These are phyloP conservation scores for Atlantisia rogersi DNA, from an alignment of 2,113 vertebrate genomes.

Conservation along the genomic window DNA sequence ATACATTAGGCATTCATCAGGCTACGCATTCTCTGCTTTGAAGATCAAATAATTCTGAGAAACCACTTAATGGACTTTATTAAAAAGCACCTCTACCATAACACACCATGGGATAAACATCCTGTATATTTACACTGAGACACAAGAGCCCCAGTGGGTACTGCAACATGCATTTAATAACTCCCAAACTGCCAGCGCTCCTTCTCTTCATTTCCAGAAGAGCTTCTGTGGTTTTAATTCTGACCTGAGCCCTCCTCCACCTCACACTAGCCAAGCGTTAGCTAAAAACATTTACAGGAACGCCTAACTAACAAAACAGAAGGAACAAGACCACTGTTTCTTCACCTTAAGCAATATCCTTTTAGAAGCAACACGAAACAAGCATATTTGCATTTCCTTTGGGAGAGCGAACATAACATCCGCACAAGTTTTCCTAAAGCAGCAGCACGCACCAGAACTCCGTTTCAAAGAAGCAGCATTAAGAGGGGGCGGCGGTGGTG, in stretches of 20 bases:
- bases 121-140: background rate
- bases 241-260: background rate
- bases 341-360: background rate
- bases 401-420: background rate
- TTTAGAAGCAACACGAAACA: background rate
- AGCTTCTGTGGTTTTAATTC: background rate
- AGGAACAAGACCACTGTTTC: background rate
- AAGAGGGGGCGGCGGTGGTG: background rate
- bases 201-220: background rate
- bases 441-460: background rate
- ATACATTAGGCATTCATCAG: background rate
- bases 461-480: background rate
- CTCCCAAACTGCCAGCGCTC: background rate
- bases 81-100: background rate
- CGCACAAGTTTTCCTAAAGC: background rate
- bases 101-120: background rate
- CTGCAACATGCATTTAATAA: background rate
- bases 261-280: background rate
- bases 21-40: background rate
- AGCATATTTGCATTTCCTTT: background rate
- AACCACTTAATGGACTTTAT: background rate
- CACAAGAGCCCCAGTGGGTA: background rate
- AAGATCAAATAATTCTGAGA: background rate
- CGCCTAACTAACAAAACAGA: background rate
- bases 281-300: background rate